Base-by-base conservation (phyloP, 2,113 vertebrate species). In the Chaetorhynchus papuensis region DNA sequence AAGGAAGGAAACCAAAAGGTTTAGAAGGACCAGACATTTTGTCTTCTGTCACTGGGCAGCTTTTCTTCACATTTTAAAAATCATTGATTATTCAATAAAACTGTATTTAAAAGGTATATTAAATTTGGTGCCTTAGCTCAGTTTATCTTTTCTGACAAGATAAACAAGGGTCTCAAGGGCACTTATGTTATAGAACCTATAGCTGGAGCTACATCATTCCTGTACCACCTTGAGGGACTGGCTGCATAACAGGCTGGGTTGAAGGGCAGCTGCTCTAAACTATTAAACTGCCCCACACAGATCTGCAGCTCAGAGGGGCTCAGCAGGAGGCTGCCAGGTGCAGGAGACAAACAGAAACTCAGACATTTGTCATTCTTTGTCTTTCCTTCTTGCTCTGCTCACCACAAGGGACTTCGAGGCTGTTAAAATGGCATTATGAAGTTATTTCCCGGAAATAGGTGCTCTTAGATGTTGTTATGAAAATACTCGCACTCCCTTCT, bases 141-240 rank as follows among this genome's bases (percentile, higher is more conserved):
- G 18, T 59, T 79, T 52, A 45, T 28, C 10, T 54, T 78, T 50
- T 60, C 49, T 64, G 49, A 24, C 52, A 71, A 23, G 35, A 63
- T 30, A 53, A 63, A n/a, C 1, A 2, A 75, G 26, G 15, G 9
- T 45, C 42, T 79, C 24, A 21, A 9, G 13, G 47, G 6, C 18
- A 59, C 50, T 84, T 66, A 37, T 16, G 23, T 6, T 59, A 49
- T 3, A 60, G 39, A 31, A 49, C 7, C 10, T 44, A 6, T 0
- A 64, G 21, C 0, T 52, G 54, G 50, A 90, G 17, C 11, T 54
- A 8, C 19, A 18, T 41, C 3, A 16, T 23, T 71, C 30, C 22
- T 71, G 24, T 13, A 23, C 0, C 30, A 47, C 4, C 0, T 2
- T 30, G 82, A 50, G 19, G 44, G 37, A 47, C 4, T 1, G 3